Conservation (phyloP, 2,797 vertebrate genomes). For the Discoglossus pictus region DNA sequence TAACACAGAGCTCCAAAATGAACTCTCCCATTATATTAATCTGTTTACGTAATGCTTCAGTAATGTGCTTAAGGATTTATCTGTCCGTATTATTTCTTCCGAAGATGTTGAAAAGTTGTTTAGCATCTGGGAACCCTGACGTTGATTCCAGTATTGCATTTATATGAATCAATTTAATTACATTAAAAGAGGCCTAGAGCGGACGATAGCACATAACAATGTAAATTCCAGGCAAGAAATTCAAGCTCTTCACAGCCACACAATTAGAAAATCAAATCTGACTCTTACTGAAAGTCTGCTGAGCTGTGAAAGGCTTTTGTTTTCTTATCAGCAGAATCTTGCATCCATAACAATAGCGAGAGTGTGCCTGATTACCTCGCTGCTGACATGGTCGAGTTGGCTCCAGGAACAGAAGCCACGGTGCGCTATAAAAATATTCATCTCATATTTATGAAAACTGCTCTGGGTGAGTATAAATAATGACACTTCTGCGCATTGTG, state of each 20-base stretch:
- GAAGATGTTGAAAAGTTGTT: slow-evolving; percentile 28
- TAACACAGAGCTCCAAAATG: not conserved
- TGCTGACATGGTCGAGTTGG: slow-evolving; percentile 43
- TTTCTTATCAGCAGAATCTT: slow-evolving; percentile 51
- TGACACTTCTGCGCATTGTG: not conserved
- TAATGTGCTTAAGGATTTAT: slow-evolving; percentile 19
- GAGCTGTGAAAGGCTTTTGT: slow-evolving; percentile 48
- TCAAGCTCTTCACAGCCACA: slow-evolving; percentile 34
- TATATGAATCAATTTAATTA: slow-evolving; percentile 50
- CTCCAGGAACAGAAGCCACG: slow-evolving; percentile 22
- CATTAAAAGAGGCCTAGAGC: slow-evolving; percentile 49
- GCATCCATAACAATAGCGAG: slow-evolving; percentile 47
- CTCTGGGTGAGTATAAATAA: slow-evolving; percentile 28
- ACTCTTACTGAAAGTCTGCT: slow-evolving; percentile 52
- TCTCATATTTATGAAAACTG: slow-evolving; percentile 34
- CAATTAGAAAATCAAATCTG: slow-evolving; percentile 52
- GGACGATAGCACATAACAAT: slow-evolving; percentile 41
- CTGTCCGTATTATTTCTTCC: slow-evolving; percentile 11
- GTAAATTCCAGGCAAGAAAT: slow-evolving; percentile 45
- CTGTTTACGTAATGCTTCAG: slow-evolving; percentile 19
- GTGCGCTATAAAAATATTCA: slow-evolving; percentile 26
- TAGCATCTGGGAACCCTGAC: slow-evolving; percentile 39
- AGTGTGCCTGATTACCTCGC: slow-evolving; percentile 44
- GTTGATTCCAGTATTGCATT: slow-evolving; percentile 45
- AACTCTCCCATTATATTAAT: slow-evolving; percentile 7